These are phyloP conservation scores for Halictus quadricinctus DNA, from an alignment of 2,888 invertebrate species.

Conservation along the genomic window DNA sequence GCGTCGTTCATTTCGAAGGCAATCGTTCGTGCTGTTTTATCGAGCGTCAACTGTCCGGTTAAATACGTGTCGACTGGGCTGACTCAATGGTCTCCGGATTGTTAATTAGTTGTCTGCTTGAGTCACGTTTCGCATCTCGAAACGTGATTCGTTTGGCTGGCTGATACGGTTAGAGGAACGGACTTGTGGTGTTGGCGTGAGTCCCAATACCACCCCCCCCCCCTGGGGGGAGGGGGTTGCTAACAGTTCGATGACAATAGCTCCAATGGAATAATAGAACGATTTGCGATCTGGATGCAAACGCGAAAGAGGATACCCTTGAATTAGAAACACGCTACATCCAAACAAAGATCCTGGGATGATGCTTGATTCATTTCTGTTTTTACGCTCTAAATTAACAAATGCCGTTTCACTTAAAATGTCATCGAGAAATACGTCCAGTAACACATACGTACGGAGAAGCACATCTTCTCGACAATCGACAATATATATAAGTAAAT, in stretches of 20 bases:
- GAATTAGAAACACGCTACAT: background rate
- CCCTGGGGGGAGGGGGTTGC: background rate
- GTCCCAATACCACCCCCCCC: background rate
- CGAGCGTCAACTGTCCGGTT: constrained; percentile 13
- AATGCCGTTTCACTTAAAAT: no score
- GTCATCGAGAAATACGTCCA: no score
- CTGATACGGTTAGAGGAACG: constrained; percentile 16
- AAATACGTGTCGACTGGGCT: constrained; percentile 10
- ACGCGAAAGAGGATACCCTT: background rate
- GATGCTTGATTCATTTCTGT: no score
- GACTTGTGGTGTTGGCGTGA: background rate
- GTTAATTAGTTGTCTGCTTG: constrained; percentile 42
- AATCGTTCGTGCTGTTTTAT: constrained; percentile 12
- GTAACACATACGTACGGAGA: no score
- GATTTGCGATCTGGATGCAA: background rate
- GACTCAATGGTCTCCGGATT: constrained; percentile 16
- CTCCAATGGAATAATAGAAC: background rate
- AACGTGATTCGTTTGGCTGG: constrained; percentile 2
- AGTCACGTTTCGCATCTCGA: constrained; percentile 34
- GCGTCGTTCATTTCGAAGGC: background rate
- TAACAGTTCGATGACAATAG: background rate
- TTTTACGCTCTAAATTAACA: no score
- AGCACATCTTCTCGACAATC: no score
- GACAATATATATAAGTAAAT: no score
- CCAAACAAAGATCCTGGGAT: no score